Evolutionary conservation across 2,888 invertebrate genomes (phyloP), one percentile per base, ranked within the genome.

Genomic region (Herminia tarsipennalis): DNA sequence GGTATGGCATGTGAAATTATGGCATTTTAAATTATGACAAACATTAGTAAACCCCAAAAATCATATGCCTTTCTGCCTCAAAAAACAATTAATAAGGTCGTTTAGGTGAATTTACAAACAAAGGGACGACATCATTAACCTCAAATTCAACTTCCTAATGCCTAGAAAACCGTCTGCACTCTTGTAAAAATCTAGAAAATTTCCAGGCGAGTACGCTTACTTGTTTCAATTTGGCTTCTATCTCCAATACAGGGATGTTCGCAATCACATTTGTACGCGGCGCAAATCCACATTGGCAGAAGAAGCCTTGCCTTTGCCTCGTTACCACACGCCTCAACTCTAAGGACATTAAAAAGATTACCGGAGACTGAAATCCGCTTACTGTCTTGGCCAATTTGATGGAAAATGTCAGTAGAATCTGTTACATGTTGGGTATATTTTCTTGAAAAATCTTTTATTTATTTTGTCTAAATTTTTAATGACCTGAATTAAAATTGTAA

Each of bases 211-310:
- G 10, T n/a, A 24, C 13, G 9, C 8, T 20, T 8, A 32, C 10
- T 30, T 17, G 43, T 47, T 43, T 44, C 46, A 46, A 61, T 65
- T 65, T 50, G 45, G 48, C 45, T 47, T 50, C 9, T 17, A 34
- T 53, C 30, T 49, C 18, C 42, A 47, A 50, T 47, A 38, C 55
- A 32, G 30, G 29, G 13, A 46, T 56, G 48, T 57, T 66, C 39
- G 41, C 49, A 60, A 67, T 67, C 61, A 64, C 38, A 64, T 56
- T 64, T 61, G 36, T 32, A 22, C 35, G 24, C 34, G 47, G 42
- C 52, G 43, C 35, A 63, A 61, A 64, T 64, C 53, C 55, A 37
- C 44, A 61, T 54, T 51, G 62, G 51, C 57, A 49, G 45, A 14
- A 13, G 61, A 65, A 53, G 54, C 57, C 52, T 30, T 42, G 37